Base-by-base conservation (phyloP, 2,888 invertebrate species). In the Lampropteryx suffumata region DNA sequence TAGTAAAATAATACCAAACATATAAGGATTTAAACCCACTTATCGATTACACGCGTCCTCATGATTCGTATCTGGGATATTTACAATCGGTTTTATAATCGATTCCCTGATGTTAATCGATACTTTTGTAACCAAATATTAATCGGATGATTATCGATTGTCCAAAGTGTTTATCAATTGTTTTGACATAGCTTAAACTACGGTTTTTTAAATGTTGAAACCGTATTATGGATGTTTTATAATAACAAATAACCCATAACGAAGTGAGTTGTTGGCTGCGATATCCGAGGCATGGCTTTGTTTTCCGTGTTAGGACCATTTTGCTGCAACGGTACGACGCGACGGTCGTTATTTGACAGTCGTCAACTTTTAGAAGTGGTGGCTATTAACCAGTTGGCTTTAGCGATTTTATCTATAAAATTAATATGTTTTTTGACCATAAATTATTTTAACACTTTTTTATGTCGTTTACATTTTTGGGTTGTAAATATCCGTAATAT, bases 51-150 rank as follows among this genome's bases (percentile, higher is more conserved):
- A 30, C 9, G 24, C 43, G 43, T 43, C 53, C 3, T 17, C 48
- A 17, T 56, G 53, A 58, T 61, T 39, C 26, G 47, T 35, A 57
- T 57, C 57, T 56, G 32, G 44, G 39, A 32, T 51, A 55, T 35
- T 55, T 56, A 54, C 45, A 54, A 58, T 57, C 55, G 54, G 40
- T 29, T 21, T 33, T 36, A 49, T 57, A 57, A 57, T 57, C 53
- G 49, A 53, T 55, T 44, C 40, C 43, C 30, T 6, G 55, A 53
- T 55, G 54, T 41, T 47, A 59, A 59, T 57, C 58, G 64, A 67
- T 59, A 65, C 62, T 55, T 55, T 54, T 45, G 61, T 53, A 61
- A 59, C 42, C 21, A 41, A 62, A 56, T 61, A 68, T 64, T 52
- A 57, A 39, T 43, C 41, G 43, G 57, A 60, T 65, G 44, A 42